These are phyloP conservation scores for Pavo muticus DNA, from an alignment of 2,113 vertebrate species.

Conservation along the genomic window DNA sequence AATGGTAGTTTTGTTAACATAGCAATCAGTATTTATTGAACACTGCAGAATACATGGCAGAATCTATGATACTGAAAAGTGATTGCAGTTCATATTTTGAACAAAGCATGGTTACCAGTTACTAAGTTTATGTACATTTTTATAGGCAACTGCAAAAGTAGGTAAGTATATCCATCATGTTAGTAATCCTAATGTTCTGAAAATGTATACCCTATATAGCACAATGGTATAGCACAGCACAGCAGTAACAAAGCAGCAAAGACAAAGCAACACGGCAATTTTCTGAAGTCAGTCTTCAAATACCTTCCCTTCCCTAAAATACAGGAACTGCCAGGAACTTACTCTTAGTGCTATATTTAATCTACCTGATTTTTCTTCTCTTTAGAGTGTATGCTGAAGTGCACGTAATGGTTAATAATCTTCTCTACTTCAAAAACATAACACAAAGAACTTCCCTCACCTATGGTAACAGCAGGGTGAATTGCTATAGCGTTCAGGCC, in stretches of 20 bases:
- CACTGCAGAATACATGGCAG: background rate
- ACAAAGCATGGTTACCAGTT: background rate
- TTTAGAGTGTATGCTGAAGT: background rate
- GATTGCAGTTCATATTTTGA: background rate
- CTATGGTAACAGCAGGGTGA: background rate
- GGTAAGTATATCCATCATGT: background rate
- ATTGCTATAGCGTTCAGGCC: background rate
- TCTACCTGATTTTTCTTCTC: background rate
- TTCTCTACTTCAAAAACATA: background rate
- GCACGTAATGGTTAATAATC: background rate
- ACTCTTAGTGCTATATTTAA: background rate
- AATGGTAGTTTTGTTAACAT: background rate
- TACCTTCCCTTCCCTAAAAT: conserved; percentile 50
- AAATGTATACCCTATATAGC: background rate
- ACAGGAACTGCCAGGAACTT: conserved; percentile 60
- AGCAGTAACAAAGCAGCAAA: background rate
- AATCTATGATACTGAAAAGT: background rate
- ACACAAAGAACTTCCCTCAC: background rate
- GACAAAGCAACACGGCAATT: conserved; percentile 13
- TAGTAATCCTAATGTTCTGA: background rate
- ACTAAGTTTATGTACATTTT: background rate
- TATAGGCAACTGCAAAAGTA: background rate
- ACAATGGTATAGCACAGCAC: background rate
- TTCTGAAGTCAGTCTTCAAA: conserved; percentile 54
- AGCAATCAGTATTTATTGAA: background rate